Base-by-base conservation (phyloP, 2,888 invertebrate genomes). In the Liposcelis brunnea region DNA sequence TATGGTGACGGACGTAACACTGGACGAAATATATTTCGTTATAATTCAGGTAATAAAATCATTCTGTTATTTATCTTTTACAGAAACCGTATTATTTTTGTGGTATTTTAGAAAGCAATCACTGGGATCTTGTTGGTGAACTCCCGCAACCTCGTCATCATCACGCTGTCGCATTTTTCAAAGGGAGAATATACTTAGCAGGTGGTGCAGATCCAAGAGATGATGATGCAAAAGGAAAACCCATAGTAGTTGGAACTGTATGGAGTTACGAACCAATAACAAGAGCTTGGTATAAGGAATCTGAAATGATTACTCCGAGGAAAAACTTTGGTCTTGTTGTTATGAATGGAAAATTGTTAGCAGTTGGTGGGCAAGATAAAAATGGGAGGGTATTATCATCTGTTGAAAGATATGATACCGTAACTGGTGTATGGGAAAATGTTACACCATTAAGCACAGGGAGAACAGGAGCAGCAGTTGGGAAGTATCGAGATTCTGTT, bases 61-160 rank as follows among this genome's bases (percentile, higher is more conserved):
- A 8, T 15, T 15, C 35, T 35, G 14, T 26, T 6, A 4, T 26
- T 26, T 8, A 26, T 26, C n/a, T n/a, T n/a, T n/a, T n/a, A n/a
- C n/a, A n/a, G n/a, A n/a, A n/a, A n/a, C n/a, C n/a, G n/a, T n/a
- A n/a, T n/a, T n/a, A n/a, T n/a, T n/a, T n/a, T n/a, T n/a, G n/a
- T n/a, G n/a, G n/a, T n/a, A n/a, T n/a, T n/a, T n/a, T 11, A 40
- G 40, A 40, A 19, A 19, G 7, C 6, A 76, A 77, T 56, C 60
- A 64, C n/a, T 80, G 80, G 80, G 74, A 75, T 52, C 66, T 68
- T 53, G 74, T 77, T 1, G 75, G 76, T 2, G 73, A 74, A 50
- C 66, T 80, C 49, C 80, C 79, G 0, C 74, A 75, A 54, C 76
- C 80, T 0, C 66, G 80, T 47, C 75, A 77, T 55, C 76, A 79